Conservation (phyloP, 2,888 invertebrate species). For the Thera obeliscata region DNA sequence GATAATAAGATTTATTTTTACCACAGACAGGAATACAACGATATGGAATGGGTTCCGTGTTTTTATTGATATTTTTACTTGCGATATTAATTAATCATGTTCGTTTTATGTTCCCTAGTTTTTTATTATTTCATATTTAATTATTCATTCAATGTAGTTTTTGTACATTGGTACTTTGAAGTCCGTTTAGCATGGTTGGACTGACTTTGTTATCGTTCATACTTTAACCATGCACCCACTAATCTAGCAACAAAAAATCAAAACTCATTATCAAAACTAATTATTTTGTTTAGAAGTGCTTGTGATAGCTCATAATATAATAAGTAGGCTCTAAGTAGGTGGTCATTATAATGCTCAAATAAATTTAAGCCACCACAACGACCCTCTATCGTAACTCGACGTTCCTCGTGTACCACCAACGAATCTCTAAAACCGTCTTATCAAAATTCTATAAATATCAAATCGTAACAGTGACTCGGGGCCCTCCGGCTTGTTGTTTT, state of each 20-base stretch:
- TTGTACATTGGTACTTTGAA: neutral
- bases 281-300: slow-evolving; percentile 9
- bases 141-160: too few species aligned
- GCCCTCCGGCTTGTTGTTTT: slow-evolving; percentile 77
- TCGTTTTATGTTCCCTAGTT: neutral
- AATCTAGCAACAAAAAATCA: neutral
- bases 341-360: slow-evolving; percentile 26
- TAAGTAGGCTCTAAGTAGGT: slow-evolving; percentile 1
- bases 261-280: neutral
- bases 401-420: slow-evolving; percentile 53
- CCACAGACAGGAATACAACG: slow-evolving; percentile 5
- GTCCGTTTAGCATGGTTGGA: neutral
- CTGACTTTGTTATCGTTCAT: neutral
- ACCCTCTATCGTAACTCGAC: neutral
- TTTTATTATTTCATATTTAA: neutral
- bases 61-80: too few species aligned
- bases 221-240: too few species aligned
- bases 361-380: slow-evolving; percentile 32
- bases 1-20: slow-evolving; percentile 18
- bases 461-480: slow-evolving; percentile 64
- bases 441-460: slow-evolving; percentile 75
- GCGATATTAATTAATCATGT: too few species aligned
- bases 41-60: neutral
- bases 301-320: slow-evolving; percentile 11
- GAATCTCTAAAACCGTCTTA: slow-evolving; percentile 71